phyloP scores from a whole-genome alignment of 1,140 invertebrate species.

The Mizuhopecten yessoensis region DNA sequence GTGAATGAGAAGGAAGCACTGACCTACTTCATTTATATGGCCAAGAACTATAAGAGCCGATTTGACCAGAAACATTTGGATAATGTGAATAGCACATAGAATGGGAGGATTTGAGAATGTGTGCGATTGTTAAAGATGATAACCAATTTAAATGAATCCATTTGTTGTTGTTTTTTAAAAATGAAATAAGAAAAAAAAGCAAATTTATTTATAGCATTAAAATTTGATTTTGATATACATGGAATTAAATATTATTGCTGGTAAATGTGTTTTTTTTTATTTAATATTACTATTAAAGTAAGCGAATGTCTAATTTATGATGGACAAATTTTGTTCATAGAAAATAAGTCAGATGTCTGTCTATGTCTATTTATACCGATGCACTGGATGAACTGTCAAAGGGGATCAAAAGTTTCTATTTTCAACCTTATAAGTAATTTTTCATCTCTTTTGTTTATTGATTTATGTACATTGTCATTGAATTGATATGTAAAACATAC shows the following conservation, averaged over 20 bases:
- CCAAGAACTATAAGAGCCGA: conserved; percentile 92
- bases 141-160: not conserved
- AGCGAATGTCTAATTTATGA: not conserved
- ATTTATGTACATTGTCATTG: no score
- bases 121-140: not conserved
- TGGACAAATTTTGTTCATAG: no score
- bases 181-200: not conserved
- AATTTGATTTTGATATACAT: not conserved
- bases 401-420: no score
- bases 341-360: not conserved
- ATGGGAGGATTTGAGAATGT: conserved; percentile 43
- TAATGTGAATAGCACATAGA: conserved; percentile 45
- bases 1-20: conserved; percentile 97
- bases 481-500: no score
- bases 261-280: not conserved
- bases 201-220: conserved; percentile 25
- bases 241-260: not conserved
- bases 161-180: not conserved
- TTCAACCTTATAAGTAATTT: no score
- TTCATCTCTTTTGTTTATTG: no score
- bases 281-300: no score
- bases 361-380: not conserved
- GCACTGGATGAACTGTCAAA: no score
- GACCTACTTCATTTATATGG: conserved; percentile 98
- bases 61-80: conserved; percentile 80